Percentiles rank a stretch among this genome's conserved stretches.
These are phyloP conservation scores for Drosophila mauritiana DNA, from an alignment of 1,140 invertebrate species.

Conservation along the genomic window DNA sequence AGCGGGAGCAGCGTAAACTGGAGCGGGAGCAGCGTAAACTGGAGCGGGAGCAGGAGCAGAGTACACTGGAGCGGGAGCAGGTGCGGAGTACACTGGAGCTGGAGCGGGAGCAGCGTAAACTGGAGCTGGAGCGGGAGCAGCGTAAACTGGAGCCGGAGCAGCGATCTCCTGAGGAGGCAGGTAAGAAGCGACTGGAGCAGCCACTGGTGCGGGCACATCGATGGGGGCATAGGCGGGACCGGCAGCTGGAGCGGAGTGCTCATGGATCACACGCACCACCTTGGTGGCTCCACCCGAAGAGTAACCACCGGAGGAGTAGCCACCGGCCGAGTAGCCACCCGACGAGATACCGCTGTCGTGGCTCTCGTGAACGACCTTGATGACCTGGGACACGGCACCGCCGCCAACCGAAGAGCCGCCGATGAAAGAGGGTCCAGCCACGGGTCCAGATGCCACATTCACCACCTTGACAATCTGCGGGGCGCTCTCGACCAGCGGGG, in stretches of 20 bases:
- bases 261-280: conserved; percentile 77
- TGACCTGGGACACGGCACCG: conserved; percentile 52
- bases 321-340: conserved; percentile 25
- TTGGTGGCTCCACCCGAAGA: conserved; percentile 47
- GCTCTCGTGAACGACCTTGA: conserved; percentile 65
- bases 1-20: conserved; percentile 30
- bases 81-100: conserved; percentile 26
- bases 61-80: conserved; percentile 39
- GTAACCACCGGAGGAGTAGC: conserved; percentile 15
- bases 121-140: conserved; percentile 32
- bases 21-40: conserved; percentile 27
- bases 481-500: conserved; percentile 34
- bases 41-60: conserved; percentile 26
- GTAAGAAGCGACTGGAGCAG: conserved; percentile 40
- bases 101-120: conserved; percentile 35
- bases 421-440: conserved; percentile 12
- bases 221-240: conserved; percentile 45
- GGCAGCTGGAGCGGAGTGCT: conserved; percentile 44
- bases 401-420: conserved; percentile 15
- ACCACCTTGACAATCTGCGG: conserved; percentile 67
- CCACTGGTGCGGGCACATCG: conserved; percentile 29
- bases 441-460: conserved; percentile 32
- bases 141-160: conserved; percentile 22
- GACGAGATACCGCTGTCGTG: conserved; percentile 39
- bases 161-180: conserved; percentile 38